Base-by-base conservation (phyloP, 2,797 vertebrate genomes). In the Corythornis leucogaster region DNA sequence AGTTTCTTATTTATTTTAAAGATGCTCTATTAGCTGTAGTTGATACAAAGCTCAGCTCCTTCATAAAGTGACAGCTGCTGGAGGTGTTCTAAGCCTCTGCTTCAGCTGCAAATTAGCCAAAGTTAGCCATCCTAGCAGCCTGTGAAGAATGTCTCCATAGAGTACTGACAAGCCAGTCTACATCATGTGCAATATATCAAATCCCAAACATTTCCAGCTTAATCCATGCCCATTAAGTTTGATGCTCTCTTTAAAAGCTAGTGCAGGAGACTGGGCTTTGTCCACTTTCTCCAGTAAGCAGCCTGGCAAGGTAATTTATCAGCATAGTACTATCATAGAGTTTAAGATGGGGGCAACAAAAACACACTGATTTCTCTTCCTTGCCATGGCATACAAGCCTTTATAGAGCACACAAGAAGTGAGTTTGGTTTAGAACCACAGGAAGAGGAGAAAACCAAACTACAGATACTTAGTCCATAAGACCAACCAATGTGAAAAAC, bases 271-370 rank as follows among this genome's bases (percentile, higher is more conserved):
- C 71, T n/a, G 15, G 15, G 61, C n/a, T 89, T 75, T 69, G 7
- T 57, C 25, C 42, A 51, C 26, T 64, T 82, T 67, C 61, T 51
- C 22, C 17, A 18, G 21, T 12, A 66, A 84, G 28, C 31, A 91
- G 33, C 15, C 42, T 51, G 14, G 11, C 11, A 35, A 71, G n/a
- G 6, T 35, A 62, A 80, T 80, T 80, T 48, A 67, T 35, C 69
- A 78, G 24, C 1, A 1, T 30, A 61, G 42, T 2, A 1, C 12
- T 55, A 21, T 63, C 40, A 40, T 18, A 58, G 0, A 0, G 4
- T 73, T 89, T 85, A 40, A 77, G 22, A 19, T 8, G 13, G 3
- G 22, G 8, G 5, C 38, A 80, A 58, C 33, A 77, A 31, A 90
- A 59, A 57, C 35, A 70, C 4, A 12, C 15, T n/a, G 15, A 61